Evolutionary conservation across 2,797 vertebrate genomes (phyloP), one percentile per base, ranked within the genome.

Genomic region (Danio albolineatus): DNA sequence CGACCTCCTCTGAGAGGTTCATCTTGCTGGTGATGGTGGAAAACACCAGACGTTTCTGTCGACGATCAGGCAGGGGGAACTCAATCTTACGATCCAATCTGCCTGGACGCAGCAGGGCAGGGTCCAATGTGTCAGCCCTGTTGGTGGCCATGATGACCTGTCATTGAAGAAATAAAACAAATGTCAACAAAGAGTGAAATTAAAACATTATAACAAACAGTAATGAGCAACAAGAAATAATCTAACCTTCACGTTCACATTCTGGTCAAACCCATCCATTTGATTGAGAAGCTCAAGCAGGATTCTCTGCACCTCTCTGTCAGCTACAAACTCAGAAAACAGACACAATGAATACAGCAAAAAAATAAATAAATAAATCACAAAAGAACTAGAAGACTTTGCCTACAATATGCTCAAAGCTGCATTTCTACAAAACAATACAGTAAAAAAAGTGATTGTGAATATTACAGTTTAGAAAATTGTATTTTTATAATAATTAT

Each of bases 91-190:
- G 91, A 91, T 98, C 97, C 51, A 98, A 88, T 6, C 97, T 95
- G 6, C 97, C 97, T 0, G 97, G 97, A 1, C 97, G 94, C 7
- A 98, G 89, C 83, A 98, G 90, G 2, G 97, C 97, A 0, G 97
- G 97, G 84, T 98, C 97, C 87, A 98, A 88, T 0, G 97, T 98
- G 87, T 98, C 97, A 0, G 97, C 97, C 74, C 97, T 90, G 94
- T 98, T 98, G 0, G 96, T 98, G 70, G 97, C 97, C 97, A 98
- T 98, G 87, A 98, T 98, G 82, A 98, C 97, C 97, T 98, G 80
- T 43, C 12, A 57, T 53, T 21, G 9, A 17, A 70, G 65, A 19
- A 5, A 10, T 10, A 4, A 44, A 64, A 17, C 36, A 38, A n/a
- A 6, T 4, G 13, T 49, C 38, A 53, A 16, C 14, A 39, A 28